Evolutionary conservation across 2,888 invertebrate genomes (phyloP).

Genomic region (Nemotelus pantherinus): DNA sequence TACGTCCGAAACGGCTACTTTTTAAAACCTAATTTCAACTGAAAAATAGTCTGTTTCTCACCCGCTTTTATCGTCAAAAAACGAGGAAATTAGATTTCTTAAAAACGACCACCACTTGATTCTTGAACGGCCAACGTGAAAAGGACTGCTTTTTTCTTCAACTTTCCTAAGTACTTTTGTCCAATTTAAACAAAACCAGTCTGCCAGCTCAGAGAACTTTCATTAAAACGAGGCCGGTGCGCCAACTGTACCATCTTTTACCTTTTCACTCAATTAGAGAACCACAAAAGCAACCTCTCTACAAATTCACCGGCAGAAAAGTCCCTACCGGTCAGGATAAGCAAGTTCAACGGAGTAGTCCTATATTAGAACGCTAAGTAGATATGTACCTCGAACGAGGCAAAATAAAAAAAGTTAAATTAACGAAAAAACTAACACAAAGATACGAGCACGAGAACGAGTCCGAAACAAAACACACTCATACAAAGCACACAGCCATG

Average conservation of each 20-base stretch:
- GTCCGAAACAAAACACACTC: neutral
- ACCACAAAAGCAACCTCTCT: constrained; percentile 16
- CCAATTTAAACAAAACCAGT: neutral
- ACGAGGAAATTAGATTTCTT: constrained; percentile 13
- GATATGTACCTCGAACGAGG: too few species aligned
- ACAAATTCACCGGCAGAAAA: neutral
- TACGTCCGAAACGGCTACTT: too few species aligned
- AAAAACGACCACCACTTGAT: constrained; percentile 5
- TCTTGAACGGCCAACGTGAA: neutral
- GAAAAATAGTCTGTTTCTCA: too few species aligned
- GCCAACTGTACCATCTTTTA: neutral
- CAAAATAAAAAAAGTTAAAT: too few species aligned
- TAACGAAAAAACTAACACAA: neutral
- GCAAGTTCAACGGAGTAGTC: too few species aligned
- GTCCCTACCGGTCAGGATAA: too few species aligned
- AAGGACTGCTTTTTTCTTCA: constrained; percentile 2
- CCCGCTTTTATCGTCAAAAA: too few species aligned
- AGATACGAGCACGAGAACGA: neutral
- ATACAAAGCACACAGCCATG: neutral
- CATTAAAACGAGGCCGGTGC: constrained; percentile 7
- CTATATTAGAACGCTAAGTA: too few species aligned
- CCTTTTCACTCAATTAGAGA: constrained; percentile 30
- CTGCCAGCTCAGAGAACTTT: neutral
- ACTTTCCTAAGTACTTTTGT: neutral
- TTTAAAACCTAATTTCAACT: too few species aligned